A percentile compares a stretch with the other conserved stretches of the same genome.
phyloP scores from a whole-genome alignment of 2,888 invertebrate genomes.

The Troglohyphantes excavatus region DNA sequence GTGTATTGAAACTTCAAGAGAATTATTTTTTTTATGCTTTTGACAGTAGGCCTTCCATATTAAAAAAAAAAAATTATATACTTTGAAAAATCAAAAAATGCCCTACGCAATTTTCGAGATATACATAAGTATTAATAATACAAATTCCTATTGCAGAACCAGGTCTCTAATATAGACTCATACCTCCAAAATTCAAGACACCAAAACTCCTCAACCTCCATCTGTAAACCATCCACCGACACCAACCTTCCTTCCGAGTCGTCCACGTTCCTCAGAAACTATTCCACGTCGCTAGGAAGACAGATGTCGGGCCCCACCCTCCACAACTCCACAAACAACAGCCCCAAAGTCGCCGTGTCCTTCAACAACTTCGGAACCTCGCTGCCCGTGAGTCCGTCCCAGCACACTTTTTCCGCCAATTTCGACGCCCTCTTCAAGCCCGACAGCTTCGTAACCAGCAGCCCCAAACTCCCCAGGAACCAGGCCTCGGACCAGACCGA shows the following conservation, averaged over 20 bases:
- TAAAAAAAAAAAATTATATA: background rate
- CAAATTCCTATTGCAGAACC: constrained; percentile 24
- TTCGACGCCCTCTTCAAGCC: constrained; percentile 63
- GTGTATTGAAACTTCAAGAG: too few species aligned
- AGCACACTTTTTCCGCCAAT: constrained; percentile 43
- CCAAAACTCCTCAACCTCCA: constrained; percentile 33
- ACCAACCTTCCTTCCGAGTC: constrained; percentile 20
- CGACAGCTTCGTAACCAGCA: constrained; percentile 55
- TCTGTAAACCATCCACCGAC: background rate
- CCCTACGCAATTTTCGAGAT: too few species aligned
- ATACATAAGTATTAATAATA: too few species aligned
- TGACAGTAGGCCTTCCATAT: background rate
- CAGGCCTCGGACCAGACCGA: background rate
- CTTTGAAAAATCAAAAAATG: background rate
- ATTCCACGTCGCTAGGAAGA: constrained; percentile 26
- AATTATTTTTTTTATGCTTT: background rate
- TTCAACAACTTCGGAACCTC: constrained; percentile 48
- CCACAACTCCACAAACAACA: constrained; percentile 21
- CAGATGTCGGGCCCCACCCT: constrained; percentile 45
- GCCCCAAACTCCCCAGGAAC: constrained; percentile 46
- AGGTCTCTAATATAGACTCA: constrained; percentile 21
- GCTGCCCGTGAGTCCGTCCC: constrained; percentile 64
- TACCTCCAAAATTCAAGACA: constrained; percentile 37
- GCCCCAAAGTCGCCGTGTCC: constrained; percentile 45
- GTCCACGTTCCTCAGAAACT: constrained; percentile 22